These are phyloP conservation scores for Lycodopsis pacificus DNA, from an alignment of 2,797 vertebrate genomes.

Conservation along the genomic window DNA sequence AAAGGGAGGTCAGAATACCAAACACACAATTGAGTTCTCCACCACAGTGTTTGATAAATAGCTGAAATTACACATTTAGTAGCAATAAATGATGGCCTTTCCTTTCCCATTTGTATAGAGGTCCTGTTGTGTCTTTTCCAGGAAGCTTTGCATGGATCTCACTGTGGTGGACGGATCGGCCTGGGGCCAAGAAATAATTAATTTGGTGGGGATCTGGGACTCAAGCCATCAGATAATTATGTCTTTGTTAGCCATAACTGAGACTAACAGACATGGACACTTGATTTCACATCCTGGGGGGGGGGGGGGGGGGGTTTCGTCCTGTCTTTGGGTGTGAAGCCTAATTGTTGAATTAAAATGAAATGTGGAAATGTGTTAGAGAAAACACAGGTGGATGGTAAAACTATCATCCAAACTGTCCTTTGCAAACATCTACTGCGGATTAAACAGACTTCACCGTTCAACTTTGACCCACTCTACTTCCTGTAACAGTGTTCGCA, in stretches of 20 bases:
- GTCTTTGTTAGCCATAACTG: slow-evolving; percentile 53
- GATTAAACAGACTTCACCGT: not conserved
- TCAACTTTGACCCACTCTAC: slow-evolving; percentile 13
- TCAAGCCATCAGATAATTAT: slow-evolving; percentile 65
- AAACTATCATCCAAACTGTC: not conserved
- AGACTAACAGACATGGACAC: slow-evolving; percentile 50
- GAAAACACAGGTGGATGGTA: not conserved
- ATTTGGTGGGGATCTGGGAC: slow-evolving; percentile 60
- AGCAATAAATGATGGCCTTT: not conserved
- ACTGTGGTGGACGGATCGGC: slow-evolving; percentile 24
- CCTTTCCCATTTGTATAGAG: slow-evolving; percentile 4
- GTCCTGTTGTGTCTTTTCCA: slow-evolving; percentile 31
- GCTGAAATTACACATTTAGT: slow-evolving; percentile 13
- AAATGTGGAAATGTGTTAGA: slow-evolving; percentile 1
- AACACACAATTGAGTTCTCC: not conserved
- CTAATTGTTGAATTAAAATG: slow-evolving; percentile 13
- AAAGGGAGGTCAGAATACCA: not conserved
- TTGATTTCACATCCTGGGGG: slow-evolving; percentile 39
- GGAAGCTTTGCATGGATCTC: slow-evolving; percentile 30
- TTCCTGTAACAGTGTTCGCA: not conserved
- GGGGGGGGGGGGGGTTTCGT: not conserved
- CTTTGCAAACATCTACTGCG: not conserved
- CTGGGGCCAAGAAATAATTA: slow-evolving; percentile 55
- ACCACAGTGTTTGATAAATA: not conserved
- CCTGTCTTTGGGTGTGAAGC: slow-evolving; percentile 38